Evolutionary conservation across 2,888 invertebrate genomes (phyloP).

Genomic region (Eubasilissa splendida): DNA sequence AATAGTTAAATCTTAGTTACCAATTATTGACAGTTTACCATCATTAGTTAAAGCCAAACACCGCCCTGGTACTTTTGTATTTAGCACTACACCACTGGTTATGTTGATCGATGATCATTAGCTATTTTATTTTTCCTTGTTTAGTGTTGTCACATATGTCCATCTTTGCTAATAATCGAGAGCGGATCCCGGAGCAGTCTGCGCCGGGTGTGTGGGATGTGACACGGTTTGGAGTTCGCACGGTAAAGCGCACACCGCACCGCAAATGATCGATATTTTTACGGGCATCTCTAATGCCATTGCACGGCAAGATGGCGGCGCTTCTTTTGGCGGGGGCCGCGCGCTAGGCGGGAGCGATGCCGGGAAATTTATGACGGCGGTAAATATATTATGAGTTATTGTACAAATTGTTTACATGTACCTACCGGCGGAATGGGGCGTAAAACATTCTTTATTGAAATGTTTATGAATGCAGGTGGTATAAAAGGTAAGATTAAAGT

Average conservation of each 20-base stretch:
- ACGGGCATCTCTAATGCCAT: conserved; percentile 24
- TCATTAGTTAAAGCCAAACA: too few species aligned
- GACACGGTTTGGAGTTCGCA: conserved; percentile 13
- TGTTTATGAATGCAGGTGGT: conserved; percentile 27
- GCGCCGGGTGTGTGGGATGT: background rate
- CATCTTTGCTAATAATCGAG: too few species aligned
- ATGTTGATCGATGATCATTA: too few species aligned
- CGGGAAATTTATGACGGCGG: conserved; percentile 25
- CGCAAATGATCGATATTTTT: conserved; percentile 33
- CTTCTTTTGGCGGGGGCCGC: background rate
- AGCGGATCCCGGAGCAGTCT: too few species aligned
- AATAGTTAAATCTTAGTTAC: too few species aligned
- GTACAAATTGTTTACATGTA: conserved; percentile 37
- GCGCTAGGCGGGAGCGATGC: background rate
- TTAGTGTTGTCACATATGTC: too few species aligned
- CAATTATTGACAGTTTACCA: too few species aligned
- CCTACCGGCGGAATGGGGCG: conserved; percentile 1
- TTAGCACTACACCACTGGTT: too few species aligned
- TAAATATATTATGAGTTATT: conserved; percentile 43
- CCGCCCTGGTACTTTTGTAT: too few species aligned
- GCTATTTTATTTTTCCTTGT: too few species aligned
- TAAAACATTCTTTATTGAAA: conserved; percentile 32
- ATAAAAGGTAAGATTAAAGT: background rate
- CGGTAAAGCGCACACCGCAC: conserved; percentile 22
- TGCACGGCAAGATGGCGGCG: conserved; percentile 21